Evolutionary conservation across 92 coral and sea anemone genomes (phyloP), one percentile per base, ranked within the genome.

Genomic region (Epizoanthus illoricatus): DNA sequence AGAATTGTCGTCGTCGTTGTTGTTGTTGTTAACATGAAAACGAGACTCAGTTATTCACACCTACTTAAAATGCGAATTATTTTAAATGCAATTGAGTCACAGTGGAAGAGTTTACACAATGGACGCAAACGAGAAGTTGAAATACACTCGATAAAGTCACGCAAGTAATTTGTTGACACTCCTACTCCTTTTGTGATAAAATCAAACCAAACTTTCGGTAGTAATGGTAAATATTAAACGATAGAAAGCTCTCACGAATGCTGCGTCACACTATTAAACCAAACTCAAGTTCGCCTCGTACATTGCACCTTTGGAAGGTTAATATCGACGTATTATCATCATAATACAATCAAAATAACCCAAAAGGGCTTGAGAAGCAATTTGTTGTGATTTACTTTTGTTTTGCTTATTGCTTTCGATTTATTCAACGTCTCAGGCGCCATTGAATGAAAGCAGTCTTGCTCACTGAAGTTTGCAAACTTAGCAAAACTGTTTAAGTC

Each of bases 101-200:
- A 16, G 73, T 33, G 17, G 7, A 42, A 3, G 36, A 66, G 21
- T 68, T 68, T 39, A 39, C 11, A 68, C 21, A 68, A 15, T 33
- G 7, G 8, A 33, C 2, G 11, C 1, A 68, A 17, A 19, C 11
- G 43, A 68, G 16, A 66, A 28, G 12, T 6, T 9, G 11, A 5
- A 33, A 39, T 15, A 68, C 3, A 36, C 42, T 65, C 16, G 70
- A 28, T 24, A 65, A 65, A 68, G 73, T 68, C 73, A 68, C 73
- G 52, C 52, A 39, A 68, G 13, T 39, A 68, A 68, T 16, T 36
- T 36, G 73, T 39, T 15, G 49, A 68, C 73, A 39, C 73, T 68
- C 71, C 73, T 68, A 68, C 70, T 24, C n/a, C 49, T 36, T 39
- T 68, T 68, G 16, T 39, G 49, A 68, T 33, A 39, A 68, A 1